Conservation (phyloP, 1,140 invertebrate genomes). For the Trachymyrmex cornetzi region DNA sequence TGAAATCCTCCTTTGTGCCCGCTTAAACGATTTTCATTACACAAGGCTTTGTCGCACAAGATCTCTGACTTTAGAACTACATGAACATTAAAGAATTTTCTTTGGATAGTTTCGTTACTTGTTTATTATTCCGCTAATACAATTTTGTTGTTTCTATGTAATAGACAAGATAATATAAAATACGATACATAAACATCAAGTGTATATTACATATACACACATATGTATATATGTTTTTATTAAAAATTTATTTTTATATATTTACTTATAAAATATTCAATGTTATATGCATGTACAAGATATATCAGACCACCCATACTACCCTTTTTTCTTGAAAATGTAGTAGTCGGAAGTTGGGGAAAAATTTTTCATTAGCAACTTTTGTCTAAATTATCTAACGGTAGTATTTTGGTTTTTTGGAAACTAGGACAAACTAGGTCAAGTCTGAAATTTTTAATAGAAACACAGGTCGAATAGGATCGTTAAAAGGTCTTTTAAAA, state of each 20-base stretch:
- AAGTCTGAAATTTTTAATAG: no score
- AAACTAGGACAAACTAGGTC: no score
- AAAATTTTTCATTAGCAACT: no score
- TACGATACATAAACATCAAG: neutral
- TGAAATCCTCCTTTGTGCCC: slow-evolving; percentile 21
- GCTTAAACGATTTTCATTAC: slow-evolving; percentile 49
- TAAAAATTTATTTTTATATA: no score
- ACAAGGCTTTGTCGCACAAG: slow-evolving; percentile 11
- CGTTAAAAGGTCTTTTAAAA: no score
- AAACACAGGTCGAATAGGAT: no score
- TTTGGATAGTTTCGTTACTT: neutral
- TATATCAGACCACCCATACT: neutral
- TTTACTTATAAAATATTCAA: no score
- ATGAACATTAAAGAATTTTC: neutral
- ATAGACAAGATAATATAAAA: neutral
- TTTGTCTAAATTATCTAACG: no score
- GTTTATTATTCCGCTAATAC: neutral
- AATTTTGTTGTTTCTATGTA: neutral
- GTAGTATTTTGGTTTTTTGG: no score
- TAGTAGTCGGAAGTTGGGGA: no score
- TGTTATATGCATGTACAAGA: neutral
- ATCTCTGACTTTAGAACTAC: neutral
- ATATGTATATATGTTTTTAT: neutral
- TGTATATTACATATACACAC: neutral
- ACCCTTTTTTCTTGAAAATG: no score